Percentiles rank a stretch among this genome's conserved stretches.
Conservation (phyloP, 2,888 invertebrate species). For the Drosophila ezoana region DNA sequence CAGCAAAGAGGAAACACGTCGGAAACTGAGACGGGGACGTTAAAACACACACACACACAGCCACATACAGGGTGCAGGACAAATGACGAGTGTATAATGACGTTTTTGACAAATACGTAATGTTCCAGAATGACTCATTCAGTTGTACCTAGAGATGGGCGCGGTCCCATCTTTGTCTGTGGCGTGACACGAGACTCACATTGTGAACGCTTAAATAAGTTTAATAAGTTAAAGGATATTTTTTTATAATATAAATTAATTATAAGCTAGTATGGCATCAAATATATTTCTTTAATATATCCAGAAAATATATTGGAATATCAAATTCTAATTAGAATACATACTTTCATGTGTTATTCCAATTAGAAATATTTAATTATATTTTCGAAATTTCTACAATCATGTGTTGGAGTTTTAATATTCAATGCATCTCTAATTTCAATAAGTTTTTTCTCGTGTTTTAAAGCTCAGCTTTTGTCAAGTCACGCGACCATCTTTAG, state of each 20-base stretch:
- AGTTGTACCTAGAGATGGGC: conserved; percentile 7
- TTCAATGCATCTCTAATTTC: too few species aligned
- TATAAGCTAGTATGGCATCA: too few species aligned
- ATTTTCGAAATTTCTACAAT: too few species aligned
- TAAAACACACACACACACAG: conserved; percentile 38
- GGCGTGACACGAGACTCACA: not conserved
- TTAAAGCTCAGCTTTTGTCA: too few species aligned
- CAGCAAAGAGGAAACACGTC: conserved; percentile 33
- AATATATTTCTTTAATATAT: not conserved
- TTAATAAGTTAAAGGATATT: too few species aligned
- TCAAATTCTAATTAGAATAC: too few species aligned
- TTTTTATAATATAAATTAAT: not conserved
- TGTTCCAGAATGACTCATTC: conserved; percentile 45
- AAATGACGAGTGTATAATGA: conserved; percentile 53
- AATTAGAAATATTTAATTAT: too few species aligned
- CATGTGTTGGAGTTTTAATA: too few species aligned
- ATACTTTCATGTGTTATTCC: too few species aligned
- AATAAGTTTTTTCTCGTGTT: too few species aligned
- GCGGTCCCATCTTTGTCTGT: not conserved
- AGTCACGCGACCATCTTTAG: not conserved
- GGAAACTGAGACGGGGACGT: conserved; percentile 40
- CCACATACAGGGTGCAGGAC: conserved; percentile 32
- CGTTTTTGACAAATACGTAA: conserved; percentile 52
- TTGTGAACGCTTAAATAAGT: not conserved
- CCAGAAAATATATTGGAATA: too few species aligned